Evolutionary conservation across 2,888 invertebrate genomes (phyloP), one percentile per base, ranked within the genome.

Genomic region (Heliconius aoede): DNA sequence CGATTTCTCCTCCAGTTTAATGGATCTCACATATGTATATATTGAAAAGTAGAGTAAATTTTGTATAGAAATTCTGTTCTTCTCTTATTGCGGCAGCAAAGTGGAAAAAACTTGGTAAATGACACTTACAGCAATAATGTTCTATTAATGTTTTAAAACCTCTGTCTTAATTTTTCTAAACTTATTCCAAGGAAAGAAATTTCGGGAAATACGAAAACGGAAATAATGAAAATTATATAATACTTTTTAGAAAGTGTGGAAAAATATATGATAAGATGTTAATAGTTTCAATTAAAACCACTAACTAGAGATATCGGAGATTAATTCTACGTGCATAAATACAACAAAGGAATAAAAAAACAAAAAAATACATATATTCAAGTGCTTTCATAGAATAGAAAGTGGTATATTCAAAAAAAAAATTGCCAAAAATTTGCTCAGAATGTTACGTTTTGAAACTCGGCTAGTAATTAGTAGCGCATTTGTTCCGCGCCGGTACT

Each of bases 391-490:
- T 15, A 26, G 58, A 71, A 71, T n/a, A n/a, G n/a, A 60, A 72
- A 58, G 11, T 15, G 24, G 11, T n/a, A 32, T 13, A 55, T 55
- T n/a, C n/a, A 55, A 13, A 55, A 15, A 55, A 69, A 26, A n/a
- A 55, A 8, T 55, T 5, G 51, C 55, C 69, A 69, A 69, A 69
- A 26, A 51, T 69, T 62, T 8, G 28, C 26, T 40, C 24, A 65
- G 65, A 24, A 36, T 36, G 65, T 13, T 5, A 21, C 65, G 15
- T 55, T 74, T 77, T 61, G 71, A 65, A 60, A 60, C 30, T 67
- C 28, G 32, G 71, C 15, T 64, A 58, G 46, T 77, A 77, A 77
- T 77, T 77, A 77, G 74, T 58, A 55, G 26, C 36, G 32, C 21
- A 74, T 74, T 77, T 74, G 60, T 72, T 71, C 36, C 65, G 61